These are phyloP conservation scores for Xenopus tropicalis DNA, from an alignment of 2,113 vertebrate genomes.

Conservation along the genomic window DNA sequence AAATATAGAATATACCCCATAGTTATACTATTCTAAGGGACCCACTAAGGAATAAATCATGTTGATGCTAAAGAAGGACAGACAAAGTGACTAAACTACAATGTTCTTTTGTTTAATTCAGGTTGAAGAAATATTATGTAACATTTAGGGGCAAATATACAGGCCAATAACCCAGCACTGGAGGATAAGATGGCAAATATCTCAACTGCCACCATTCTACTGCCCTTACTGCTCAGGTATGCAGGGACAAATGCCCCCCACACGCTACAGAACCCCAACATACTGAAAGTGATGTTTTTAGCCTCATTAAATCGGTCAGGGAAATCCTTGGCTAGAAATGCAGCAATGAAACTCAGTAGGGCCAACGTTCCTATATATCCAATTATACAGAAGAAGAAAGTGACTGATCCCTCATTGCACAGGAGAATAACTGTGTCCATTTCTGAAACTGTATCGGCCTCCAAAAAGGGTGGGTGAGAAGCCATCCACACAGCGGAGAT, in stretches of 20 bases:
- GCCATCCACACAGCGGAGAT: constrained; percentile 25
- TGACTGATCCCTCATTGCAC: constrained; percentile 25
- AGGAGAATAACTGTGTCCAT: background rate
- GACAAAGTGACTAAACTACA: background rate
- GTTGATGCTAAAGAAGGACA: too few species aligned
- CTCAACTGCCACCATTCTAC: constrained; percentile 35
- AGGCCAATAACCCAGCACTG: constrained; percentile 10
- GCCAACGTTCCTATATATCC: constrained; percentile 25
- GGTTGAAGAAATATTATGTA: constrained; percentile 32
- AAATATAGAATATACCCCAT: too few species aligned
- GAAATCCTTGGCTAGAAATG: constrained; percentile 34
- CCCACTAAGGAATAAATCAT: too few species aligned
- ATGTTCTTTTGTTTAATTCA: constrained; percentile 24
- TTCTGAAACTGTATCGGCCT: background rate
- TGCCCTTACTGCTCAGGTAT: constrained; percentile 18
- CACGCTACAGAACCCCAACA: constrained; percentile 20
- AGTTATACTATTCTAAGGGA: too few species aligned
- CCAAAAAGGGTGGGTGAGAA: constrained; percentile 22
- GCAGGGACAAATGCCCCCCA: constrained; percentile 19
- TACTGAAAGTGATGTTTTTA: constrained; percentile 29
- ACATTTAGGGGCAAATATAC: constrained; percentile 33
- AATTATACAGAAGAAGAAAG: constrained; percentile 5
- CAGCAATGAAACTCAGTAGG: constrained; percentile 17
- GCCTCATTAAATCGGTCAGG: constrained; percentile 32
- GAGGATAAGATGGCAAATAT: constrained; percentile 38